Percentiles rank a stretch among this genome's conserved stretches.
Evolutionary conservation across 2,888 invertebrate species (phyloP).

Genomic region (Heteromyza rotundicornis): DNA sequence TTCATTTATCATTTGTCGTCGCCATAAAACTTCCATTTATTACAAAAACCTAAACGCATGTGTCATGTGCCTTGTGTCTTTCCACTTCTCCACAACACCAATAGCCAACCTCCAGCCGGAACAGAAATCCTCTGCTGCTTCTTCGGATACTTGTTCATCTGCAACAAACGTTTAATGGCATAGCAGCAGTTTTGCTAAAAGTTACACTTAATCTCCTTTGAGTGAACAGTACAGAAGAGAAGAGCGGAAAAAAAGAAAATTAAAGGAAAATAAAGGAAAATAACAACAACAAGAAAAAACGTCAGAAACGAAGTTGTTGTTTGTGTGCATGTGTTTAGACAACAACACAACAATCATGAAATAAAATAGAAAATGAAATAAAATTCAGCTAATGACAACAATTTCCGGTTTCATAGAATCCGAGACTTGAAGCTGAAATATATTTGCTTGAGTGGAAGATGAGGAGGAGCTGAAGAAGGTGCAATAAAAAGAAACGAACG

Average conservation of each 20-base stretch:
- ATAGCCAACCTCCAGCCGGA: background rate
- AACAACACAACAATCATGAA: constrained; percentile 34
- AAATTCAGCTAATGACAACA: constrained; percentile 51
- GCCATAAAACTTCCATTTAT: constrained; percentile 28
- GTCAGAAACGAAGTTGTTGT: background rate
- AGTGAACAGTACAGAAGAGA: background rate
- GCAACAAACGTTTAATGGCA: constrained; percentile 24
- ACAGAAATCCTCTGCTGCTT: background rate
- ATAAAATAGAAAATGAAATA: constrained; percentile 30
- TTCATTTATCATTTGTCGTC: constrained; percentile 54
- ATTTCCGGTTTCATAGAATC: constrained; percentile 44
- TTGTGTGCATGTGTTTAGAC: too few relatives aligned
- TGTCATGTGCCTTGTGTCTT: constrained; percentile 17
- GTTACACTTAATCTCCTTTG: constrained; percentile 17
- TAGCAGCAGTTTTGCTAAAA: constrained; percentile 18
- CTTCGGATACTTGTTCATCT: background rate
- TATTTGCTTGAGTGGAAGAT: too few relatives aligned
- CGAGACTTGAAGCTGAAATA: too few relatives aligned
- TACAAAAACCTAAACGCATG: constrained; percentile 29
- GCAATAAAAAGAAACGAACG: too few relatives aligned
- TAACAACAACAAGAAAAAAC: background rate
- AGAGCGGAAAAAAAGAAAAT: constrained; percentile 34
- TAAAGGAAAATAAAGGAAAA: constrained; percentile 24
- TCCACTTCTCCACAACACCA: background rate
- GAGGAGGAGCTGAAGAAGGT: too few relatives aligned